Evolutionary conservation across 37 sponge, comb jelly and placozoan genomes (phyloP).

Genomic region (Bolinopsis microptera): DNA sequence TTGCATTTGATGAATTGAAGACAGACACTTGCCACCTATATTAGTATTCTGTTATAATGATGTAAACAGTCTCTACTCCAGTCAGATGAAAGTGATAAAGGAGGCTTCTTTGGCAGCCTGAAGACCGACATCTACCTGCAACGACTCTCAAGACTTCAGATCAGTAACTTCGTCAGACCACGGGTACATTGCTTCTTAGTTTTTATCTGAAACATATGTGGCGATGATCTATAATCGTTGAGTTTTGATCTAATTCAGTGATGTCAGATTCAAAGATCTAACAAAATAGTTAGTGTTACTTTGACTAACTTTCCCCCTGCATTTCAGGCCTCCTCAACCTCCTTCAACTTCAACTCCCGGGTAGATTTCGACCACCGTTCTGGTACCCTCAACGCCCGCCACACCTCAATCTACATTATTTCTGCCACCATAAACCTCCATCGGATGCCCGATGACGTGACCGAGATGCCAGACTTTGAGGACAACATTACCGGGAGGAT

Average conservation of each 20-base stretch:
- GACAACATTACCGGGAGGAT: slow-evolving; percentile 49
- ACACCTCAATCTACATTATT: slow-evolving; percentile 2
- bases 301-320: too few relatives aligned
- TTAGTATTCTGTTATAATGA: background rate
- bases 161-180: slow-evolving; percentile 36
- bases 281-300: too few relatives aligned
- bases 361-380: slow-evolving; percentile 7
- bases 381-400: background rate
- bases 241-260: too few relatives aligned
- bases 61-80: background rate
- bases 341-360: slow-evolving; percentile 50
- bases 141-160: slow-evolving; percentile 28
- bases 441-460: background rate
- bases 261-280: too few relatives aligned
- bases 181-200: too few relatives aligned
- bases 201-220: too few relatives aligned
- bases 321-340: slow-evolving; percentile 10
- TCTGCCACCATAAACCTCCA: slow-evolving; percentile 58
- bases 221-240: too few relatives aligned
- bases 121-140: slow-evolving; percentile 41
- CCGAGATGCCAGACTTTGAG: slow-evolving; percentile 26
- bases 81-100: background rate
- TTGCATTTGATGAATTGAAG: background rate
- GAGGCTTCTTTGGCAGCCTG: slow-evolving; percentile 13
- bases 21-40: background rate